A percentile compares a stretch with the other conserved stretches of the same genome.
These are phyloP conservation scores for Creontiades dilutus DNA, from an alignment of 2,888 invertebrate genomes.

Conservation along the genomic window DNA sequence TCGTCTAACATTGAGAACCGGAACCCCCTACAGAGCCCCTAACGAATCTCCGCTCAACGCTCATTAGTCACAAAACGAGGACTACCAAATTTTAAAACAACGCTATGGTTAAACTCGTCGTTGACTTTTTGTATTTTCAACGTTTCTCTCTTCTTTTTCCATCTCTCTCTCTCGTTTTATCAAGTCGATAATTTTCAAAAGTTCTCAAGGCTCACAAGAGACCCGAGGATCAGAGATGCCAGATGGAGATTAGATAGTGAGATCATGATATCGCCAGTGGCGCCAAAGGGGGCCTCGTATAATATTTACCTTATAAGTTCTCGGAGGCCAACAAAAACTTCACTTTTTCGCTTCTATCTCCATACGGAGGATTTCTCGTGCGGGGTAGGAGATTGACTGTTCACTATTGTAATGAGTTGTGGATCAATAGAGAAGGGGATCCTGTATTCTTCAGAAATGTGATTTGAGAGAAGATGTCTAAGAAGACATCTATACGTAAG, in stretches of 20 bases:
- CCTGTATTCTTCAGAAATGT: too few species aligned
- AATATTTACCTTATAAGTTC: constrained; percentile 32
- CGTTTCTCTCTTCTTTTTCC: background rate
- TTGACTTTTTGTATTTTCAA: background rate
- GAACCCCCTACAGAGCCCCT: constrained; percentile 27
- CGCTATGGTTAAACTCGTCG: constrained; percentile 25
- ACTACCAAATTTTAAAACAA: constrained; percentile 27
- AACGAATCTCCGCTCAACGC: constrained; percentile 18
- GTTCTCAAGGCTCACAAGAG: constrained; percentile 14
- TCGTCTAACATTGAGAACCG: background rate
- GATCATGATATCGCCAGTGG: constrained; percentile 32
- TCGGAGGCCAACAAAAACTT: background rate
- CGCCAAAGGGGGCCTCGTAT: background rate
- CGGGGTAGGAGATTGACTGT: too few species aligned
- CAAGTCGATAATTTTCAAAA: constrained; percentile 36
- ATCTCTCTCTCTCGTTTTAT: background rate
- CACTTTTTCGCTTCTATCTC: background rate
- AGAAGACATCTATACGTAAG: too few species aligned
- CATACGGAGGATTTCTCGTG: background rate
- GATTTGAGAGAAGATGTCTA: too few species aligned
- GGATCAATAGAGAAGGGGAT: too few species aligned
- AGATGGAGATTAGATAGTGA: constrained; percentile 28
- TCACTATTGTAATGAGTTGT: too few species aligned
- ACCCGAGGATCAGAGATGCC: constrained; percentile 1
- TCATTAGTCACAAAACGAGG: constrained; percentile 26